Conservation (phyloP, 1,140 invertebrate species). For the Drosophila takahashii region DNA sequence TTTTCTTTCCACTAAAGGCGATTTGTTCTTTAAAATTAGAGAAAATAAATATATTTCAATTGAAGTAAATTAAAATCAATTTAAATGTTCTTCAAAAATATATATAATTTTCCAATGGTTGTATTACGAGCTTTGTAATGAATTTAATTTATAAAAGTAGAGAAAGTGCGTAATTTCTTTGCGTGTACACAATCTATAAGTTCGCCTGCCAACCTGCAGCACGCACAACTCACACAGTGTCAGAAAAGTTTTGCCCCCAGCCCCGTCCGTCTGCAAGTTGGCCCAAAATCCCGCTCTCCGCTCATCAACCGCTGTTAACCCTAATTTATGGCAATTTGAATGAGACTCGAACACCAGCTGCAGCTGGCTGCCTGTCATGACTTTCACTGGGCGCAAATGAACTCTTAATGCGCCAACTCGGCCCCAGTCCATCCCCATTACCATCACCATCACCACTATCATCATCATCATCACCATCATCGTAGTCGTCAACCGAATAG, state of each 20-base stretch:
- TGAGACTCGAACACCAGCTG: conserved; percentile 44
- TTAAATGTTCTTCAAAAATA: too few species aligned
- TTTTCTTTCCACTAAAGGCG: too few species aligned
- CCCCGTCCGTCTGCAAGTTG: conserved; percentile 32
- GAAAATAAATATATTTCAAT: too few species aligned
- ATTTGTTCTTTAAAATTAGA: too few species aligned
- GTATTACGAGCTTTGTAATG: too few species aligned
- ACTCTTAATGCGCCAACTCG: conserved; percentile 51
- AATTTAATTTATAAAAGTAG: too few species aligned
- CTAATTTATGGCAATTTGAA: conserved; percentile 79
- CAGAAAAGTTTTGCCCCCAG: conserved; percentile 31
- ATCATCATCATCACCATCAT: neutral
- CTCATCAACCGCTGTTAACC: conserved; percentile 56
- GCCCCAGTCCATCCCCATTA: conserved; percentile 16
- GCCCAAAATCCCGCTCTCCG: neutral
- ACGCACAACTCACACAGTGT: conserved; percentile 23
- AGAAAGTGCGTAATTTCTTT: too few species aligned
- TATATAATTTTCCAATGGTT: too few species aligned
- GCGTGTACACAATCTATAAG: conserved; percentile 9
- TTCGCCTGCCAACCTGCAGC: conserved; percentile 2
- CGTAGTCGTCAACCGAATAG: neutral
- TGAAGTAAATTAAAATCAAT: too few species aligned
- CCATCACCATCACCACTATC: neutral
- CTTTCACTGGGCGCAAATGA: conserved; percentile 40
- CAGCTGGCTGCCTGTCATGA: conserved; percentile 34